These are phyloP conservation scores for Parasteatoda lunata DNA, from an alignment of 2,888 invertebrate genomes.

Conservation along the genomic window DNA sequence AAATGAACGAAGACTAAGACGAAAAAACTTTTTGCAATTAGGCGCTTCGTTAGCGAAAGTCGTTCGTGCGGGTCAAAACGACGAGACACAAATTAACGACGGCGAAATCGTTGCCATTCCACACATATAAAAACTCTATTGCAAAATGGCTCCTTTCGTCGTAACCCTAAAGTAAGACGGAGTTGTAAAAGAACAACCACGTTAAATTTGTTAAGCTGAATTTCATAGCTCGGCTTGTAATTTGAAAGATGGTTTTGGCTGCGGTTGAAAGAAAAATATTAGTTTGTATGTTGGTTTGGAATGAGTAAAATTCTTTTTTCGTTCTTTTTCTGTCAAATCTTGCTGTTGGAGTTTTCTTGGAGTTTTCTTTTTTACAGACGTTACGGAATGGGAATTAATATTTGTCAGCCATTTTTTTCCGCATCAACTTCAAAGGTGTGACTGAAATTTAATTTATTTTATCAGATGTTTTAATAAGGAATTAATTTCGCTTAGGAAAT, in stretches of 20 bases:
- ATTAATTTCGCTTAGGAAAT: too few relatives aligned
- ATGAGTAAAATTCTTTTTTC: neutral
- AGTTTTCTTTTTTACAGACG: too few relatives aligned
- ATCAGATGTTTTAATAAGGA: too few relatives aligned
- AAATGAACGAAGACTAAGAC: neutral
- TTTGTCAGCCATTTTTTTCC: too few relatives aligned
- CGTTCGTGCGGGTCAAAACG: conserved; percentile 1
- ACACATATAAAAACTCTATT: neutral
- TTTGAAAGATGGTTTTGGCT: conserved; percentile 13
- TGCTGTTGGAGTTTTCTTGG: too few relatives aligned
- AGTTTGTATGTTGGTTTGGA: neutral
- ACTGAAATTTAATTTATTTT: too few relatives aligned
- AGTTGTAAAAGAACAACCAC: conserved; percentile 11
- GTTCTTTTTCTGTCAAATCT: too few relatives aligned
- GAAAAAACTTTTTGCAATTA: conserved; percentile 16
- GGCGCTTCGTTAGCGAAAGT: conserved; percentile 30
- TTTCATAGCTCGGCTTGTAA: conserved; percentile 41
- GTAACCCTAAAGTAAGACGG: neutral
- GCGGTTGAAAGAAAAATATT: too few relatives aligned
- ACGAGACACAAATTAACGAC: conserved; percentile 26
- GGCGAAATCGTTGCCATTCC: neutral
- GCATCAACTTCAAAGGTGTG: too few relatives aligned
- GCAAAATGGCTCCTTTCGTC: neutral
- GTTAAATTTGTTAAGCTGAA: conserved; percentile 44
- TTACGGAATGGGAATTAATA: too few relatives aligned